Base-by-base conservation (phyloP, 2,797 vertebrate genomes). In the Gadopsis marmoratus region DNA sequence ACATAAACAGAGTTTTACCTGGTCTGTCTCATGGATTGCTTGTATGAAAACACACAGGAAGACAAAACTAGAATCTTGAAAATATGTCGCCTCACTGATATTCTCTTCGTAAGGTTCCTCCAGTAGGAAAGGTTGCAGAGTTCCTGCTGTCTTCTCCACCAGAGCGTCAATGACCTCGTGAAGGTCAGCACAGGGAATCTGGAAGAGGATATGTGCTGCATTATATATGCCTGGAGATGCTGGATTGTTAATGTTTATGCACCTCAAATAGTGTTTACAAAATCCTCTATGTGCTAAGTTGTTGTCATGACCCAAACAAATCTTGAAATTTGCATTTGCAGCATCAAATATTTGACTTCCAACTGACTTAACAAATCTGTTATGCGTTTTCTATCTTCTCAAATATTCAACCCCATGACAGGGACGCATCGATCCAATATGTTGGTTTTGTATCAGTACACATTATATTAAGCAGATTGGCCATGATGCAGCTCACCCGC, bases 111-210 rank as follows among this genome's bases (percentile, higher is more conserved):
- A 97, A 37, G 96, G 95, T 68, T 95, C 95, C 16, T 95, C 95
- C 62, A 96, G 88, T 4, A 96, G 87, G 69, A 97, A 97, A 9
- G 97, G 97, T 71, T 94, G 93, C 23, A 97, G 93, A 4, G 93
- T 92, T 19, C 95, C 95, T 0, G 94, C 95, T 3, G 96, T 96
- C 71, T 94, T 95, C 58, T 94, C 94, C 19, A 97, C 93, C 55
- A 98, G 94, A 62, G 96, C 96, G 9, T 95, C 93, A 31, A 97
- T 96, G 73, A 97, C 96, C 1, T 96, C 95, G 10, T 95, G 92
- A 29, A 97, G 96, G 0, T 96, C 96, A 23, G 93, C 81, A 89
- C 97, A 97, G 5, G 87, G 92, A 74, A 96, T 94, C 96, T 97
- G 63, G 2, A 51, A 77, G 33, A 74, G 16, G 14, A 47, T 12